phyloP scores from a whole-genome alignment of 2,113 vertebrate genomes.

The Gymnocephalus cernua region DNA sequence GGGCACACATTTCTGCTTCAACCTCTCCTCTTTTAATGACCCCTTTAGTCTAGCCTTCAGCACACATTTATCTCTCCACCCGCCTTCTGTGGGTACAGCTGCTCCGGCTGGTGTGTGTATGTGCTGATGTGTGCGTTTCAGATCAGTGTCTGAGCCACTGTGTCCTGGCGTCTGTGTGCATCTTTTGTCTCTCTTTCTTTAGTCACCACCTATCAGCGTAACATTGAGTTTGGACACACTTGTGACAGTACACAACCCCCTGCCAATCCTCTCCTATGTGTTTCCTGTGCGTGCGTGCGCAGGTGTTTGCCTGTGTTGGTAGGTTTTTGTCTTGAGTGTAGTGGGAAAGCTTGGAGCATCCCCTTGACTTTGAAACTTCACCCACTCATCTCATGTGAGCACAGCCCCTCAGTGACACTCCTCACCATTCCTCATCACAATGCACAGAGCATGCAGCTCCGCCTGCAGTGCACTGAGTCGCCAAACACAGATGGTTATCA shows the following conservation, averaged over 20 bases:
- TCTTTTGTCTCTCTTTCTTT: conserved; percentile 66
- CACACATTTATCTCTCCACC: conserved; percentile 69
- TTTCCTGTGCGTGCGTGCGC: background rate
- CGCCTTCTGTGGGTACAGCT: conserved; percentile 77
- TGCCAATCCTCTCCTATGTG: conserved; percentile 20
- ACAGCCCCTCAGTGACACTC: conserved; percentile 52
- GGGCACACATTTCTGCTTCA: conserved; percentile 76
- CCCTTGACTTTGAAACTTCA: conserved; percentile 76
- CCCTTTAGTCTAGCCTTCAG: conserved; percentile 77
- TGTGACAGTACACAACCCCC: conserved; percentile 45
- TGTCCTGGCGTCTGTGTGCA: conserved; percentile 31
- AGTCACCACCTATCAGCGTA: conserved; percentile 53
- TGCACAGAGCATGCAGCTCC: conserved; percentile 60
- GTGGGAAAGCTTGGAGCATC: conserved; percentile 36
- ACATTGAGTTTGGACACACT: conserved; percentile 66
- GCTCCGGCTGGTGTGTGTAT: conserved; percentile 57
- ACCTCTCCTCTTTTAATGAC: conserved; percentile 74
- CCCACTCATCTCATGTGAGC: conserved; percentile 43
- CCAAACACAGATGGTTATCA: conserved; percentile 78
- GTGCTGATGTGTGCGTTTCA: conserved; percentile 61
- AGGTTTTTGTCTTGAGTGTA: conserved; percentile 6
- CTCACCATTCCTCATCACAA: conserved; percentile 58
- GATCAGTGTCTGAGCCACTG: conserved; percentile 68
- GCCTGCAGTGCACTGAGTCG: conserved; percentile 61
- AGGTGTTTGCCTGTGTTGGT: conserved; percentile 24